A percentile compares a stretch with the other conserved stretches of the same genome.
Evolutionary conservation across 2,113 vertebrate species (phyloP).

Genomic region (Stigmatopora nigra): DNA sequence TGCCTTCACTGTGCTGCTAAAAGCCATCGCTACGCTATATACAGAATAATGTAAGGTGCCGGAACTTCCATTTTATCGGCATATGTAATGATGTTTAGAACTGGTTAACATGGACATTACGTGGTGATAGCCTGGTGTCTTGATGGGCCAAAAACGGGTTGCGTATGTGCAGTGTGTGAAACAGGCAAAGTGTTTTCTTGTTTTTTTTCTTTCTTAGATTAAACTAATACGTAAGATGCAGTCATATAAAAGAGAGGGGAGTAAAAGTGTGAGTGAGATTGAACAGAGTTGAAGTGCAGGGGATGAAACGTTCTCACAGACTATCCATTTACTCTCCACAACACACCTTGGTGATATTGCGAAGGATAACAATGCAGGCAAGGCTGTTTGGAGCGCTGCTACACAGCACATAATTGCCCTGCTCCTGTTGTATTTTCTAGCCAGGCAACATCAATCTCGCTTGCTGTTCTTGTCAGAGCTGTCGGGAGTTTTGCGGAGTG

Average conservation of each 20-base stretch:
- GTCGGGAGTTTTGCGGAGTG: slow-evolving; percentile 49
- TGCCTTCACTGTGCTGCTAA: slow-evolving; percentile 27
- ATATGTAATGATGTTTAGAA: slow-evolving; percentile 34
- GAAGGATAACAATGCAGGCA: slow-evolving; percentile 69
- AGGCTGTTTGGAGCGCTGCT: slow-evolving; percentile 53
- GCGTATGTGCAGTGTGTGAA: background rate
- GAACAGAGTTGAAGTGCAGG: slow-evolving; percentile 15
- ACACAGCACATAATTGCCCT: slow-evolving; percentile 74
- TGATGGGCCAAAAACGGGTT: background rate
- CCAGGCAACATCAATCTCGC: slow-evolving; percentile 73
- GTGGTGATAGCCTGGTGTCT: background rate
- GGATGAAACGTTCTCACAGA: slow-evolving; percentile 54
- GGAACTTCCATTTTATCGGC: slow-evolving; percentile 10
- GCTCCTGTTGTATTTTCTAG: slow-evolving; percentile 71
- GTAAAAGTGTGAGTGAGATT: slow-evolving; percentile 12
- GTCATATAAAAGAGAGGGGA: background rate
- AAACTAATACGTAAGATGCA: slow-evolving; percentile 2
- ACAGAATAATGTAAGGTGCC: background rate
- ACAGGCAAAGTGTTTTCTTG: background rate
- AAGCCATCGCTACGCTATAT: slow-evolving; percentile 32
- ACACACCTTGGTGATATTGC: slow-evolving; percentile 70
- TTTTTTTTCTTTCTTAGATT: too few relatives aligned
- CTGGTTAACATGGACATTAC: slow-evolving; percentile 1
- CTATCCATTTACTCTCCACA: slow-evolving; percentile 68
- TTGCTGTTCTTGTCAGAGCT: slow-evolving; percentile 69